These are phyloP conservation scores for Congeria kusceri DNA, from an alignment of 2,888 invertebrate species.

Conservation along the genomic window DNA sequence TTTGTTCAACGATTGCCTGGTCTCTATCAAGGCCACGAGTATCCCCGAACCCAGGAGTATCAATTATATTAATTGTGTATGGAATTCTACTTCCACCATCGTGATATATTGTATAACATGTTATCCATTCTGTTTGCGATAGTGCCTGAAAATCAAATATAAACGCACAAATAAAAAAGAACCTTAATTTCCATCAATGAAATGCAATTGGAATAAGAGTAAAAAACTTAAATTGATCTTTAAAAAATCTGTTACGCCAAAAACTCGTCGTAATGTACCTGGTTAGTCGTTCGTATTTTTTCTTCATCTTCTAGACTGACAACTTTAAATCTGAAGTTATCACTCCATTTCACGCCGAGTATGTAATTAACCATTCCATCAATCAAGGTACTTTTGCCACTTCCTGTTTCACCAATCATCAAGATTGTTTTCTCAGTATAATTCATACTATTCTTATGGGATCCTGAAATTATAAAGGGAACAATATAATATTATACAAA, in stretches of 20 bases:
- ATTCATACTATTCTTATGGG: too few species aligned
- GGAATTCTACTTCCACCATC: slow-evolving; percentile 20
- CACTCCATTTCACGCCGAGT: slow-evolving; percentile 41
- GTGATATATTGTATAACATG: slow-evolving; percentile 43
- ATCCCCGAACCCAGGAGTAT: slow-evolving; percentile 51
- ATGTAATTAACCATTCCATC: slow-evolving; percentile 41
- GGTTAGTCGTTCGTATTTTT: slow-evolving; percentile 12
- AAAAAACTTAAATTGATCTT: too few species aligned
- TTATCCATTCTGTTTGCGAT: slow-evolving; percentile 62
- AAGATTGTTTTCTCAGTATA: slow-evolving; percentile 30
- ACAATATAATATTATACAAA: too few species aligned
- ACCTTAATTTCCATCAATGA: too few species aligned
- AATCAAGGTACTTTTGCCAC: slow-evolving; percentile 43
- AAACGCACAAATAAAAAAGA: not conserved
- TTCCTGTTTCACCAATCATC: slow-evolving; percentile 39
- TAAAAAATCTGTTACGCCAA: too few species aligned
- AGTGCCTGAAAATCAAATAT: slow-evolving; percentile 19
- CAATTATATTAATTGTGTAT: slow-evolving; percentile 42
- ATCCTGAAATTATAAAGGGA: too few species aligned
- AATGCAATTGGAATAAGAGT: too few species aligned
- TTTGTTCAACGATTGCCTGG: slow-evolving; percentile 34
- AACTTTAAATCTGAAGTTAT: slow-evolving; percentile 31
- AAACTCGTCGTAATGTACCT: slow-evolving; percentile 9
- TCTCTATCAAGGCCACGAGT: slow-evolving; percentile 42
- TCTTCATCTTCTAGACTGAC: slow-evolving; percentile 39